A percentile compares a stretch with the other conserved stretches of the same genome.
Conservation (phyloP, 2,113 vertebrate species). For the Mastomys natalensis region DNA sequence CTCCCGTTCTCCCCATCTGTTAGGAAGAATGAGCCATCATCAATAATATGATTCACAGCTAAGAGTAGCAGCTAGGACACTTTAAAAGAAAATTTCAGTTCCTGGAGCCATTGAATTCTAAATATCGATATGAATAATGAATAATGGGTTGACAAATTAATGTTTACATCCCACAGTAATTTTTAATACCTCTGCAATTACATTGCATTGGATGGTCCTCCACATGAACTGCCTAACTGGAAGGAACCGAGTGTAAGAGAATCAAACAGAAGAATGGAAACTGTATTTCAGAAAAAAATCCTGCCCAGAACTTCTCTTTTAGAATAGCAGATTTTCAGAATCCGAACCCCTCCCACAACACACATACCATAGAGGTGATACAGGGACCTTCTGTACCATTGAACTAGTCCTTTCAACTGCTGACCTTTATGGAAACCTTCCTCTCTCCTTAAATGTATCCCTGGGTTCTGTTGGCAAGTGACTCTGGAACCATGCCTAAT, state of each 20-base stretch:
- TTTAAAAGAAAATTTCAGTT: conserved; percentile 27
- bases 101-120: not conserved
- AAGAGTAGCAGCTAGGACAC: not conserved
- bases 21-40: not conserved
- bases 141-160: not conserved
- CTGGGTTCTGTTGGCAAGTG: not conserved
- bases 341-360: not conserved
- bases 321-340: conserved; percentile 3
- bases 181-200: not conserved
- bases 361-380: not conserved
- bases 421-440: not conserved
- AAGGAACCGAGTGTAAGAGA: conserved; percentile 12
- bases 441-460: not conserved
- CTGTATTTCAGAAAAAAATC: conserved; percentile 48
- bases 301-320: conserved; percentile 13
- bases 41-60: not conserved
- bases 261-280: not conserved
- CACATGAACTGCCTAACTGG: not conserved
- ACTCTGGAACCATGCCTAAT: not conserved
- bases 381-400: not conserved
- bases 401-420: not conserved
- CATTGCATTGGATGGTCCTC: not conserved
- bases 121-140: conserved; percentile 25
- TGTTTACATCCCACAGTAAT: not conserved
- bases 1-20: not conserved